Percentiles rank a stretch among this genome's conserved stretches.
These are phyloP conservation scores for Platalea minor DNA, from an alignment of 2,797 vertebrate species.

Conservation along the genomic window DNA sequence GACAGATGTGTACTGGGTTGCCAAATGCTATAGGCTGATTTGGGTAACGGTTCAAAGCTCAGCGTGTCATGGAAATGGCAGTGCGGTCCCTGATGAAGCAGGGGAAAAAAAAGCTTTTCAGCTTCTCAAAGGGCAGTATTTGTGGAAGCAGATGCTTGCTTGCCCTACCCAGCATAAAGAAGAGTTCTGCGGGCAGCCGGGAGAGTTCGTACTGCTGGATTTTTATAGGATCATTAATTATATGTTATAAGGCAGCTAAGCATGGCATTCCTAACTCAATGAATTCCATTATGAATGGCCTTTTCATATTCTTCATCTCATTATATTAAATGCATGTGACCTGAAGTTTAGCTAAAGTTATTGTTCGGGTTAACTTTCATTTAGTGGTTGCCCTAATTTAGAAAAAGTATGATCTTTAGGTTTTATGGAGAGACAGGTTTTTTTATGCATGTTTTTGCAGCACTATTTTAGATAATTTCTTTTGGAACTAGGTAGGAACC, in stretches of 20 bases:
- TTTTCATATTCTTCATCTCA: constrained; percentile 74
- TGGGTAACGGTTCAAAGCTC: constrained; percentile 57
- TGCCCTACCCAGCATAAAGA: constrained; percentile 53
- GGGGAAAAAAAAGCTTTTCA: not conserved
- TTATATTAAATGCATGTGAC: constrained; percentile 71
- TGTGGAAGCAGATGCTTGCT: constrained; percentile 57
- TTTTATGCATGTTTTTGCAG: constrained; percentile 55
- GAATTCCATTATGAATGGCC: constrained; percentile 74
- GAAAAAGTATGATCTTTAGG: constrained; percentile 66
- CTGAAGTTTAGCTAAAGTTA: constrained; percentile 73
- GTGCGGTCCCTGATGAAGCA: constrained; percentile 23
- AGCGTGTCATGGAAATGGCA: constrained; percentile 38
- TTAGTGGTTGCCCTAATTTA: constrained; percentile 69
- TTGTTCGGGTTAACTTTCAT: constrained; percentile 73
- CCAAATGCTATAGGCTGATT: constrained; percentile 46
- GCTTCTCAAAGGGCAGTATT: constrained; percentile 63
- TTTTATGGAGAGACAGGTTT: constrained; percentile 57
- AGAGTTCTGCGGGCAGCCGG: constrained; percentile 35
- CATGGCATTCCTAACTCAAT: constrained; percentile 68
- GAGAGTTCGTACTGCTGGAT: constrained; percentile 55
- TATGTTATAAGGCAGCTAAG: constrained; percentile 71
- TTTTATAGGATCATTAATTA: constrained; percentile 75
- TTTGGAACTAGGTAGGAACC: not conserved
- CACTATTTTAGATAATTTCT: constrained; percentile 49
- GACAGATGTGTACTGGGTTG: constrained; percentile 40